Evolutionary conservation across 2,888 invertebrate species (phyloP), one percentile per base, ranked within the genome.

Genomic region (Leptinotarsa haldemani): DNA sequence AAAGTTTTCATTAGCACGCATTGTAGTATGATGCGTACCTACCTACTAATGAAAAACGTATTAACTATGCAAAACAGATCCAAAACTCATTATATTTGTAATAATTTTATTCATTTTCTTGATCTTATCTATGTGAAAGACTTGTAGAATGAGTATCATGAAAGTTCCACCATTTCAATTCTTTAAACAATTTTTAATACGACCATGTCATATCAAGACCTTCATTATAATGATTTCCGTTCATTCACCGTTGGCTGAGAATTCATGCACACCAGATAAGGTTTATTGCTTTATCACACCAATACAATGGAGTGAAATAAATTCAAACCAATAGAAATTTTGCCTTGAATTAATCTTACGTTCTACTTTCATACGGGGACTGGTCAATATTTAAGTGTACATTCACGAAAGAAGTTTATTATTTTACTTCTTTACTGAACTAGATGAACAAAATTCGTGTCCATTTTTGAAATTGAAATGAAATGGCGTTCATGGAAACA

Each of bases 201-300:
- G 52, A 52, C 22, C 56, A 56, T 56, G 25, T 56, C 56, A 56
- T 56, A 56, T 56, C 56, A 22, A 56, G 56, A 56, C 56, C 20
- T 56, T 56, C 56, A 56, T 56, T 56, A 56, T 56, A 56, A 56
- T 56, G 13, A 22, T 56, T 56, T 56, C 56, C 56, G 56, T 56
- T 56, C 56, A 56, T 56, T 56, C 56, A 56, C 56, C 18, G 53
- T 56, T 56, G 56, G 56, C 22, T 13, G 56, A 56, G 56, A 56
- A 56, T 56, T 56, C 22, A 56, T 56, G 18, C 63, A 63, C 69
- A 69, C 61, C 15, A 63, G 69, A 69, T 69, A 69, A 69, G 69
- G 63, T 69, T 63, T 25, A 63, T 63, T 63, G 40, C 30, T 48
- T 69, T 69, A 69, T 69, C 69, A 63, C 63, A 50, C 63, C 61